Evolutionary conservation across 2,888 invertebrate genomes (phyloP).

Genomic region (Erynnis tages): DNA sequence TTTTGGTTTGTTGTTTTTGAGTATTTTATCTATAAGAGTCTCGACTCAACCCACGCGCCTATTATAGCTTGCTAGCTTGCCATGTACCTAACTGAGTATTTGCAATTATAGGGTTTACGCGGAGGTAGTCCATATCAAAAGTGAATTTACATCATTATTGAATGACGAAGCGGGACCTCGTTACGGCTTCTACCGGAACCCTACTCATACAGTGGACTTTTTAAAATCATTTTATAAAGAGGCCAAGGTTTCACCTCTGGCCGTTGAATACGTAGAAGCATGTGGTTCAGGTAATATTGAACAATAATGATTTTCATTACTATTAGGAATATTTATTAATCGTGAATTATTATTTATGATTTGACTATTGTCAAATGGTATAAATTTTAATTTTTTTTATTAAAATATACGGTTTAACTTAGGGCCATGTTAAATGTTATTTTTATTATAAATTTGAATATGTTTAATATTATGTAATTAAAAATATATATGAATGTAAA

Average conservation of each 20-base stretch:
- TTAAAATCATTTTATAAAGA: slow-evolving; percentile 81
- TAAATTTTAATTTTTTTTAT: no score
- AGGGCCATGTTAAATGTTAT: no score
- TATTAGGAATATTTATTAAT: neutral
- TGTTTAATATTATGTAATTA: no score
- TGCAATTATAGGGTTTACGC: slow-evolving; percentile 83
- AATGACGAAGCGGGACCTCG: slow-evolving; percentile 75
- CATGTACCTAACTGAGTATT: slow-evolving; percentile 17
- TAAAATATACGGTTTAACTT: no score
- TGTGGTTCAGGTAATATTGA: slow-evolving; percentile 85
- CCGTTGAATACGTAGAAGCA: slow-evolving; percentile 90
- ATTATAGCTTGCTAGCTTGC: neutral
- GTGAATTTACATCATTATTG: slow-evolving; percentile 74
- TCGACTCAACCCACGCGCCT: no score
- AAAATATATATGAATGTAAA: no score
- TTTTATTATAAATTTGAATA: no score
- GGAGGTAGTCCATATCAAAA: slow-evolving; percentile 85
- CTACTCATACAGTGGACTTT: slow-evolving; percentile 67
- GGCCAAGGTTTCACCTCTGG: slow-evolving; percentile 82
- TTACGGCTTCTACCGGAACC: slow-evolving; percentile 79
- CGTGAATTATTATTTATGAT: no score
- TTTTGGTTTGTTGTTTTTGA: no score
- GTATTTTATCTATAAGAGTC: no score
- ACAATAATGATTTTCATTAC: neutral
- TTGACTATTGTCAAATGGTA: no score